A percentile compares a stretch with the other conserved stretches of the same genome.
Conservation (phyloP, 2,113 vertebrate genomes). For the Anser cygnoides region DNA sequence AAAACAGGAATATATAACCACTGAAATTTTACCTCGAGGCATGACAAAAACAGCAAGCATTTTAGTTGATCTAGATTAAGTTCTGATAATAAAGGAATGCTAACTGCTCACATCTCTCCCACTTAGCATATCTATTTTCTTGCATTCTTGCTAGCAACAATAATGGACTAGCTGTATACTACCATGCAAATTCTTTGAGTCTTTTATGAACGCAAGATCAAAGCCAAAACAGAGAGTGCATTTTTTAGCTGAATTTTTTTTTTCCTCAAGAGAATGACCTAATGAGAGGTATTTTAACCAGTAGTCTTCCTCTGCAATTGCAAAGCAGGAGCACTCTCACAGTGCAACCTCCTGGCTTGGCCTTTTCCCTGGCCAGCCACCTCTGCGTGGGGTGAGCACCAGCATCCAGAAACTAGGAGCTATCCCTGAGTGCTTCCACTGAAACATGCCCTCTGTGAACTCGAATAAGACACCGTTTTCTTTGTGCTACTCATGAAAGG, state of each 20-base stretch:
- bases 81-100: constrained; percentile 30
- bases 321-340: background rate
- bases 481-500: background rate
- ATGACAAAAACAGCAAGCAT: constrained; percentile 38
- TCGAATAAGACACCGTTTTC: background rate
- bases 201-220: constrained; percentile 41
- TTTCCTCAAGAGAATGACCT: background rate
- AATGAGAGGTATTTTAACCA: background rate
- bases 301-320: background rate
- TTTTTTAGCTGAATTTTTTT: background rate
- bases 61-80: constrained; percentile 37
- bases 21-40: constrained; percentile 10
- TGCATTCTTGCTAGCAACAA: background rate
- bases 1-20: constrained; percentile 7
- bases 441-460: background rate
- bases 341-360: background rate
- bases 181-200: constrained; percentile 31
- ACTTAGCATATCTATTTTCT: constrained; percentile 3
- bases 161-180: background rate
- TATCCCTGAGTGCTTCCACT: background rate
- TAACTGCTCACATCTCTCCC: constrained; percentile 11
- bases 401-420: background rate
- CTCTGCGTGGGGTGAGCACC: accelerated
- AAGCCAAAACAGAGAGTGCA: background rate
- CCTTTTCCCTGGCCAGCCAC: background rate